Conservation (phyloP, 2,113 vertebrate species). For the Stigmatopora nigra region DNA sequence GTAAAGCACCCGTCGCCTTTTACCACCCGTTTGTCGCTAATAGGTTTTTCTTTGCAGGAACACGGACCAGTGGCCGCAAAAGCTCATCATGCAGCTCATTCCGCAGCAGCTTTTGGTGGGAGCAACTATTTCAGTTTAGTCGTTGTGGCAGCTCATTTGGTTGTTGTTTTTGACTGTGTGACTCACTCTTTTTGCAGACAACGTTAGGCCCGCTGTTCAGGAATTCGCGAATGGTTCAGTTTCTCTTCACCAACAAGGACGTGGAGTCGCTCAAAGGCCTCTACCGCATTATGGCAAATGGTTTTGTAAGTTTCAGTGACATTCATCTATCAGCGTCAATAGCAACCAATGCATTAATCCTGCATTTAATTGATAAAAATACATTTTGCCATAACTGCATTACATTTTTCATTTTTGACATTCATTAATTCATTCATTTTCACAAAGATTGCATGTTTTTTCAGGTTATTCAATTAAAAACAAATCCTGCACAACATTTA, state of each 20-base stretch:
- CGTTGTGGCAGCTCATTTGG: background rate
- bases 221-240: constrained; percentile 92
- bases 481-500: too few species aligned
- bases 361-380: too few species aligned
- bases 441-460: too few species aligned
- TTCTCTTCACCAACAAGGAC: constrained; percentile 91
- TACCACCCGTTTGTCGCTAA: background rate
- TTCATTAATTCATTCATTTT: too few species aligned
- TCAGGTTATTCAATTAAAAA: too few species aligned
- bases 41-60: constrained; percentile 66
- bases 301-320: constrained; percentile 73
- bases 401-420: too few species aligned
- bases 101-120: constrained; percentile 83
- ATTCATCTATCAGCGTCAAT: too few species aligned
- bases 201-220: constrained; percentile 86
- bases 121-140: constrained; percentile 5
- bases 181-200: constrained; percentile 61
- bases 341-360: too few species aligned
- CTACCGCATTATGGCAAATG: constrained; percentile 88
- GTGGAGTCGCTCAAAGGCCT: constrained; percentile 86
- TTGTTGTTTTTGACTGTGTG: background rate
- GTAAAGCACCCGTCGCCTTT: constrained; percentile 41
- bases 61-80: constrained; percentile 90
- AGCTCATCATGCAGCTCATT: constrained; percentile 92
- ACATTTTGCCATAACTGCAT: too few species aligned